A percentile compares a stretch with the other conserved stretches of the same genome.
Evolutionary conservation across 2,113 vertebrate species (phyloP).

Genomic region (Dipodomys ordii): DNA sequence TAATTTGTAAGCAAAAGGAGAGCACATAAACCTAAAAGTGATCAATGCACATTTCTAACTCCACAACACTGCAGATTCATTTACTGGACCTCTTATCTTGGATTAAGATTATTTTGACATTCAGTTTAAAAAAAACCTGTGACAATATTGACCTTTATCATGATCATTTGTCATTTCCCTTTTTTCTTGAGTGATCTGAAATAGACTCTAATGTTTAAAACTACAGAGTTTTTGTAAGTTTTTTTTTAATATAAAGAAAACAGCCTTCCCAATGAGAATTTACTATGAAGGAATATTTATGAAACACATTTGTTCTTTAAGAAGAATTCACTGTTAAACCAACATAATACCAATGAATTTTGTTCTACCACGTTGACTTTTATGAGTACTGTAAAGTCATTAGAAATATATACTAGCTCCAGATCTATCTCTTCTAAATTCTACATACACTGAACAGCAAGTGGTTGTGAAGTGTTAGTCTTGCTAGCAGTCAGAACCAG

Average conservation of each 20-base stretch:
- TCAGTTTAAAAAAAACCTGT: slow-evolving; percentile 75
- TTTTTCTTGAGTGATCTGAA: slow-evolving; percentile 68
- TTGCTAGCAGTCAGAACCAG: neutral
- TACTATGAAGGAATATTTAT: neutral
- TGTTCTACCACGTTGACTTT: neutral
- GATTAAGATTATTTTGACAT: slow-evolving; percentile 84
- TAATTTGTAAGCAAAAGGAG: slow-evolving; percentile 86
- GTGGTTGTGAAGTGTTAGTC: neutral
- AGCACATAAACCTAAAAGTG: slow-evolving; percentile 82
- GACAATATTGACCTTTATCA: slow-evolving; percentile 83
- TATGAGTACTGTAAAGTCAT: neutral
- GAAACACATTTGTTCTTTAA: neutral
- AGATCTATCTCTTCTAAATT: neutral
- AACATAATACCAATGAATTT: neutral
- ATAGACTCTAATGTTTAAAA: slow-evolving; percentile 63
- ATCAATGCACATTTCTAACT: slow-evolving; percentile 89
- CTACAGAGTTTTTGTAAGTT: slow-evolving; percentile 68
- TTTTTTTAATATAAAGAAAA: neutral
- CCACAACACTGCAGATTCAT: slow-evolving; percentile 89
- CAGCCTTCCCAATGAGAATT: neutral
- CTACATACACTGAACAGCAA: neutral
- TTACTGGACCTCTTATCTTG: slow-evolving; percentile 89
- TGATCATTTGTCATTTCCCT: slow-evolving; percentile 80
- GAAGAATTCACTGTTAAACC: neutral
- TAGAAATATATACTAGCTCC: neutral